Evolutionary conservation across 2,113 vertebrate species (phyloP).

Genomic region (Peucedramus taeniatus): DNA sequence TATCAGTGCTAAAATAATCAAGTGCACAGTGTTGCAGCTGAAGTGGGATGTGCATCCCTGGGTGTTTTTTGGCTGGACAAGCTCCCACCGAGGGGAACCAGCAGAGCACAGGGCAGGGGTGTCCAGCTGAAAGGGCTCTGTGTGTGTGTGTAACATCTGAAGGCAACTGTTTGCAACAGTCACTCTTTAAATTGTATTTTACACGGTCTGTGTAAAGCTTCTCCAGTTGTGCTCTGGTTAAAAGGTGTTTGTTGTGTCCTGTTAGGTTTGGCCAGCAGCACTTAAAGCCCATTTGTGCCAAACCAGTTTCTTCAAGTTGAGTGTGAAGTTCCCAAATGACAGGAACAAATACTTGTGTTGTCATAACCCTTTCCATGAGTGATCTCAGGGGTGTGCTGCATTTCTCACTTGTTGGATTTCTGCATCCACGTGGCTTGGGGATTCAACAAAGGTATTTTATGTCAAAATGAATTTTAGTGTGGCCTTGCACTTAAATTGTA

Average conservation of each 20-base stretch:
- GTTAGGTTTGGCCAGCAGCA: not conserved
- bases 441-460: not conserved
- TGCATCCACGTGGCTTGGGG: fast-evolving
- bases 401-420: not conserved
- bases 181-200: not conserved
- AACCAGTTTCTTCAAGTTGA: not conserved
- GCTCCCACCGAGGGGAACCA: not conserved
- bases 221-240: not conserved
- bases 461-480: not conserved
- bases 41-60: not conserved
- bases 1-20: not conserved
- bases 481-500: not conserved
- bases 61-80: not conserved
- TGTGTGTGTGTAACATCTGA: not conserved
- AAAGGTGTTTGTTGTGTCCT: not conserved
- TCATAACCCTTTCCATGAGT: not conserved
- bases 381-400: not conserved
- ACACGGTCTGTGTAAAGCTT: not conserved
- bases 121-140: not conserved
- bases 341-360: not conserved
- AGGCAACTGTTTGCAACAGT: not conserved
- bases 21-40: not conserved
- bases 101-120: not conserved
- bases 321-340: not conserved
- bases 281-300: not conserved